phyloP scores from a whole-genome alignment of 2,113 vertebrate genomes.

The Nanorana parkeri region DNA sequence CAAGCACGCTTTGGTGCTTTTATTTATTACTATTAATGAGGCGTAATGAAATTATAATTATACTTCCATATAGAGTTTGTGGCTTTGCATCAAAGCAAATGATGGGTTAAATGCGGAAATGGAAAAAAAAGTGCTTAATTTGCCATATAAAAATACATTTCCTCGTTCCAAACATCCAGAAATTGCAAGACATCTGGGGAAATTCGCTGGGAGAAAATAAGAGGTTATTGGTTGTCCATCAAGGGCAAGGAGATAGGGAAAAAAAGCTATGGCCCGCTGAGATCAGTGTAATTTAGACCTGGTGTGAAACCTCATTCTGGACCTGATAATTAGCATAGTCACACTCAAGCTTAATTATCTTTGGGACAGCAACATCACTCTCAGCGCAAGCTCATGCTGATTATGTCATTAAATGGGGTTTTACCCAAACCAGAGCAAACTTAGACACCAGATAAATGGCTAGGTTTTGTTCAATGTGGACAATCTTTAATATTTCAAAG shows the following conservation, averaged over 20 bases:
- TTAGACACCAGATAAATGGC: not conserved
- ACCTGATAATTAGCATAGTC: constrained; percentile 43
- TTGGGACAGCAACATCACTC: constrained; percentile 45
- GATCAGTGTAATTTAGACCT: constrained; percentile 45
- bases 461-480: not conserved
- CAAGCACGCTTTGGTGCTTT: not conserved
- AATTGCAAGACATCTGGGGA: constrained; percentile 2
- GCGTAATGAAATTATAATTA: not conserved
- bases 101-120: not conserved
- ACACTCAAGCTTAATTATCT: constrained; percentile 42
- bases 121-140: not conserved
- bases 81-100: not conserved
- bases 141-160: not conserved
- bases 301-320: constrained; percentile 48
- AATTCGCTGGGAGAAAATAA: not conserved
- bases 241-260: constrained; percentile 21
- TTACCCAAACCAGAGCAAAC: constrained; percentile 30
- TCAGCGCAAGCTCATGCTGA: constrained; percentile 47
- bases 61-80: not conserved
- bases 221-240: constrained; percentile 39
- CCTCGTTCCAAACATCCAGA: not conserved
- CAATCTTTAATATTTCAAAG: not conserved
- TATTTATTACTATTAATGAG: not conserved
- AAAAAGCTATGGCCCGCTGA: constrained; percentile 29
- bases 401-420: constrained; percentile 35